Evolutionary conservation across 2,113 vertebrate species (phyloP).

Genomic region (Aleadryas rufinucha): DNA sequence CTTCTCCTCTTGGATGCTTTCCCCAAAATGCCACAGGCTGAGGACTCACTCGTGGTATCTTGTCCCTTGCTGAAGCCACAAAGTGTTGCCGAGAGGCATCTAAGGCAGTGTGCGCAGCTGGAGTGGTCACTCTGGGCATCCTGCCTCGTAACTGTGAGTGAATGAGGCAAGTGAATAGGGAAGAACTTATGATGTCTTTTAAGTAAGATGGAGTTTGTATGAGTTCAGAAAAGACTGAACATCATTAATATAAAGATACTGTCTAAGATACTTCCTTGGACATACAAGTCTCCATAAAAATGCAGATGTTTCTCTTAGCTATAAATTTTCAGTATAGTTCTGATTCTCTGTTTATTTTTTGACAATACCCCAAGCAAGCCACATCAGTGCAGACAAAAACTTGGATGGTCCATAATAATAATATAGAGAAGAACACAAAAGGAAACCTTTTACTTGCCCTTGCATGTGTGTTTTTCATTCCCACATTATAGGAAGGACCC

Average conservation of each 20-base stretch:
- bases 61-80: neutral
- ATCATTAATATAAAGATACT: neutral
- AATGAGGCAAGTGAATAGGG: neutral
- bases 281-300: neutral
- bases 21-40: neutral
- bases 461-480: neutral
- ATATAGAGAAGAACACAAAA: neutral
- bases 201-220: neutral
- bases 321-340: neutral
- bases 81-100: neutral
- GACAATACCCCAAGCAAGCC: neutral
- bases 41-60: neutral
- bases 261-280: neutral
- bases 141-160: neutral
- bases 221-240: neutral
- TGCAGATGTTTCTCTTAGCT: neutral
- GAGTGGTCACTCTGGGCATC: neutral
- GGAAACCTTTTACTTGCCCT: neutral
- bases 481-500: neutral
- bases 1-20: neutral
- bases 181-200: neutral
- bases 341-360: neutral
- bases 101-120: neutral
- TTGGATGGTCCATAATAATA: neutral
- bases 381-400: neutral